Evolutionary conservation across 2,888 invertebrate genomes (phyloP).

Genomic region (Euproctis similis): DNA sequence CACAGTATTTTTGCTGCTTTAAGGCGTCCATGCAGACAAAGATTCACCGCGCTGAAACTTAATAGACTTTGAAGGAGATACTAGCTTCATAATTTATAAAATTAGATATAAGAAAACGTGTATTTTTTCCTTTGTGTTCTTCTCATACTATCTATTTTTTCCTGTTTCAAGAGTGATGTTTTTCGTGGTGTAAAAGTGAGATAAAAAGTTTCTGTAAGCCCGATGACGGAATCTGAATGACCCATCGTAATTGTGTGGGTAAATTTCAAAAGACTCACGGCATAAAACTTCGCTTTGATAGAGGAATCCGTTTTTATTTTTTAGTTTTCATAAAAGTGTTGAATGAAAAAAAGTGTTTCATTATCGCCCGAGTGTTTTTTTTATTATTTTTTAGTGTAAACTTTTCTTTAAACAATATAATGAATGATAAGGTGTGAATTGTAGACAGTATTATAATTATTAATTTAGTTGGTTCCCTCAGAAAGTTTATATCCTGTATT

Average conservation of each 20-base stretch:
- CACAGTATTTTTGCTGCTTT: no score
- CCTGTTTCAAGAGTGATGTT: not conserved
- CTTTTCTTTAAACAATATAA: no score
- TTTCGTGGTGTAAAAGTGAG: not conserved
- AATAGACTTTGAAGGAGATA: conserved; percentile 10
- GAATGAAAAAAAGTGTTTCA: conserved; percentile 7
- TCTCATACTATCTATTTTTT: not conserved
- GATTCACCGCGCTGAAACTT: conserved; percentile 9
- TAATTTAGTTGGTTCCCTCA: no score
- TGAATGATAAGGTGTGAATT: no score
- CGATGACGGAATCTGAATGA: conserved; percentile 5
- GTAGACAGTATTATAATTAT: no score
- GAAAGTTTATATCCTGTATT: no score
- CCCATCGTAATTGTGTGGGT: conserved; percentile 7
- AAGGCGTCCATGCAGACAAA: no score
- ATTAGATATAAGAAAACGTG: not conserved
- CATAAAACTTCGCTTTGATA: conserved; percentile 12
- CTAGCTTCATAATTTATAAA: not conserved
- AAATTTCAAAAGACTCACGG: conserved; percentile 10
- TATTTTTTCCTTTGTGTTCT: not conserved
- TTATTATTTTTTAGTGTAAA: no score
- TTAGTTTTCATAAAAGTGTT: conserved; percentile 6
- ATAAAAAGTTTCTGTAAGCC: not conserved
- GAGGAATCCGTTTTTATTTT: conserved; percentile 10
- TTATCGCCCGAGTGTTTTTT: no score